Percentiles rank a stretch among this genome's conserved stretches.
Evolutionary conservation across 2,888 invertebrate species (phyloP).

Genomic region (Conchocele bisecta): DNA sequence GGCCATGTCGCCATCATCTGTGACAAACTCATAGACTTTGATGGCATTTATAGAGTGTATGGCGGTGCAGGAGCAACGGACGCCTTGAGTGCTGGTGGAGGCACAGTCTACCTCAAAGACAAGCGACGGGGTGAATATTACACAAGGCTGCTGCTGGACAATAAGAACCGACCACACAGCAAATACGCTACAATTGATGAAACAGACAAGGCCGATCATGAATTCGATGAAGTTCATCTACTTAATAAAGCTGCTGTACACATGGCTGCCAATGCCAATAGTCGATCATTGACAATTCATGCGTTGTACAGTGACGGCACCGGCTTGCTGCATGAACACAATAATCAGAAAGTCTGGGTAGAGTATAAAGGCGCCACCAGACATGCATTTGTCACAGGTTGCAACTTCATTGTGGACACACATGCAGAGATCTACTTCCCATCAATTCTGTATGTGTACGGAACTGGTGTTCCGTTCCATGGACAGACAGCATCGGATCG

Average conservation of each 20-base stretch:
- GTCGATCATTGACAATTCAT: conserved; percentile 52
- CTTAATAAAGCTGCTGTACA: conserved; percentile 65
- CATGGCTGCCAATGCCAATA: conserved; percentile 42
- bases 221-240: conserved; percentile 71
- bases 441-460: conserved; percentile 65
- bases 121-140: conserved; percentile 54
- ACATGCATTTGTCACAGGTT: conserved; percentile 65
- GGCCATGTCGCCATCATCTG: conserved; percentile 67
- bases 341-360: conserved; percentile 53
- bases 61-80: conserved; percentile 58
- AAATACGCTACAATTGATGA: conserved; percentile 70
- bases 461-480: conserved; percentile 58
- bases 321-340: conserved; percentile 66
- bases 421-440: conserved; percentile 64
- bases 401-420: conserved; percentile 66
- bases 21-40: conserved; percentile 53
- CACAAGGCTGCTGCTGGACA: conserved; percentile 64
- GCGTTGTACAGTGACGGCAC: conserved; percentile 64
- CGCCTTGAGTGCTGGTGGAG: conserved; percentile 61
- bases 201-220: conserved; percentile 29
- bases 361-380: conserved; percentile 63
- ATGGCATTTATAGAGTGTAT: conserved; percentile 59
- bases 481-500: conserved; percentile 52
- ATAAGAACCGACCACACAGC: conserved; percentile 58
- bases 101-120: conserved; percentile 71